Percentiles rank a stretch among this genome's conserved stretches.
Evolutionary conservation across 2,797 vertebrate genomes (phyloP).

Genomic region (Alca torda): DNA sequence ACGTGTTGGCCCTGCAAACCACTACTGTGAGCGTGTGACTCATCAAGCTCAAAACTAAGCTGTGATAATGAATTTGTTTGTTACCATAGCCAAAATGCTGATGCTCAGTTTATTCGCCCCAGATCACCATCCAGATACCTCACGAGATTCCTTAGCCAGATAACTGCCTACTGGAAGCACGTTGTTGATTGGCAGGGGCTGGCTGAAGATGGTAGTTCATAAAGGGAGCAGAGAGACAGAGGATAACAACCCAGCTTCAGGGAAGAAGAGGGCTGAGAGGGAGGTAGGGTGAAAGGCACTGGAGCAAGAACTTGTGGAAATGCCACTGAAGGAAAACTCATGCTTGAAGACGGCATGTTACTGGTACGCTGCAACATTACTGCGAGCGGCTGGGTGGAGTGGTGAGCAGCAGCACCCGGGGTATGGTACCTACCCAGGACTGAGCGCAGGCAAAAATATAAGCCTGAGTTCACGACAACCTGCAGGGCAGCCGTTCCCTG

Average conservation of each 20-base stretch:
- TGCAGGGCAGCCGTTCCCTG: neutral
- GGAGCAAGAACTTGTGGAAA: neutral
- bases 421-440: too few species aligned
- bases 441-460: neutral
- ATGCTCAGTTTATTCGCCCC: neutral
- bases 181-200: neutral
- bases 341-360: neutral
- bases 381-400: neutral
- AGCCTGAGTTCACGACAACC: neutral
- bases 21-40: neutral
- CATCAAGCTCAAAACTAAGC: neutral
- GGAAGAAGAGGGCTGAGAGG: neutral
- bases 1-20: neutral
- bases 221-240: neutral
- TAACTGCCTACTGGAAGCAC: neutral
- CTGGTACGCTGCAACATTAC: neutral
- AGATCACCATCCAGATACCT: neutral
- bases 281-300: neutral
- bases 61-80: neutral
- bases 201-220: neutral
- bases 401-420: rapidly evolving
- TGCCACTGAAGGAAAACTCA: neutral
- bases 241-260: neutral
- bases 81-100: neutral
- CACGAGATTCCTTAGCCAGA: neutral